Base-by-base conservation (phyloP, 1,140 invertebrate genomes). In the Rhagoletis pomonella region DNA sequence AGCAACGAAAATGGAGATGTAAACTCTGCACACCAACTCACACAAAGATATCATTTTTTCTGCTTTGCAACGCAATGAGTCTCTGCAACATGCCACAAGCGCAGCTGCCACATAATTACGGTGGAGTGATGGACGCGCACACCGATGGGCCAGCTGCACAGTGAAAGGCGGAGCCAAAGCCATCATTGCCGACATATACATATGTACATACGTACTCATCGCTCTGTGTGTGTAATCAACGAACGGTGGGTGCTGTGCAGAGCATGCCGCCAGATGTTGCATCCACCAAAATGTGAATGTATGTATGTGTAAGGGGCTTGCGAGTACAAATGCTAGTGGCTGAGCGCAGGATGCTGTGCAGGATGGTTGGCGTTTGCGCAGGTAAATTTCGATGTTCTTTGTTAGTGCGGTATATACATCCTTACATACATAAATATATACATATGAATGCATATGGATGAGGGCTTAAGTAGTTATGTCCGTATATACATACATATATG, bases 1-100 rank as follows among this genome's bases (percentile, higher is more conserved):
- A 47, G 14, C 42, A 73, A 12, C 10, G 67, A 67, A 73, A 73
- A 81, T 81, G 73, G 73, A 81, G 73, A 81, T 81, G 73, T 81
- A 81, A 81, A 55, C 47, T n/a, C 10, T 2, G 73, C 47, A 81
- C 19, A 81, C 69, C 50, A 50, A 77, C 44, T 14, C 73, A 81
- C 19, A n/a, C 47, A 17, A 3, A 73, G 44, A 14, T 47, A 42
- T 44, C 42, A 14, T 10, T 44, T 55, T 55, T 55, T 55, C 2
- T 29, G 29, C 29, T 29, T 2, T 2, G 50, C 10, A 55, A 55
- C 50, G 50, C 3, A 55, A 55, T 55, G 50, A 10, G 50, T 10
- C 10, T 55, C 17, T 29, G 69, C 64, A 39, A 67, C 64, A 67
- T 67, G 64, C 64, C 64, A 39, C 64, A 67, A 67, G 29, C 64